Percentiles rank a stretch among this genome's conserved stretches.
phyloP scores from a whole-genome alignment of 1,140 invertebrate genomes.

The Cephus cinctus region DNA sequence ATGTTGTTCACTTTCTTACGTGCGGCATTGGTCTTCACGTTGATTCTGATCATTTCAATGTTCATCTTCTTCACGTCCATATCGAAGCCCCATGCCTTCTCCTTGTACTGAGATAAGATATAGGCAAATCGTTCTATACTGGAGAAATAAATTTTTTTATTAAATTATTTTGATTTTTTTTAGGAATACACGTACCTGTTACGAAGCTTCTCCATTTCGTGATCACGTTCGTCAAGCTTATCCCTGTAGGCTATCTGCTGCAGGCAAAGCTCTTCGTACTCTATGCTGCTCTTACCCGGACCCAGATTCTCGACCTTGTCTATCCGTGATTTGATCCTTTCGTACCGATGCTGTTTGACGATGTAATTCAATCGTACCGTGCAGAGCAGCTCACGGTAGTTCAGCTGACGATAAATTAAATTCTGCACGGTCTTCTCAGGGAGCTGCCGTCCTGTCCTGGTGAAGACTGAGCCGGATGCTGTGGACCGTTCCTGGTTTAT shows the following conservation, averaged over 20 bases:
- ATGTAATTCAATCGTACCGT: conserved; percentile 13
- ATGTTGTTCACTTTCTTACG: conserved; percentile 18
- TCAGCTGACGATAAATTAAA: conserved; percentile 26
- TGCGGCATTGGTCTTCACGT: too few species aligned
- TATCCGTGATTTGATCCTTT: conserved; percentile 15
- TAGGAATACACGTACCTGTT: conserved; percentile 18
- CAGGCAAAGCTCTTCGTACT: conserved; percentile 24
- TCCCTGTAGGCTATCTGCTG: conserved; percentile 19
- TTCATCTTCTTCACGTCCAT: conserved; percentile 11
- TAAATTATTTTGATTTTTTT: not conserved
- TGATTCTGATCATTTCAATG: too few species aligned
- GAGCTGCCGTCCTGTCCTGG: conserved; percentile 22
- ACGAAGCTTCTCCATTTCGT: conserved; percentile 29
- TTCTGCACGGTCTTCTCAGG: conserved; percentile 23
- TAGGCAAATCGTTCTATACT: conserved; percentile 25
- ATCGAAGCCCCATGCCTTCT: conserved; percentile 22
- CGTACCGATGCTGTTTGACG: conserved; percentile 14
- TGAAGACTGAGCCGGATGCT: conserved; percentile 22
- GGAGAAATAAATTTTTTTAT: not conserved
- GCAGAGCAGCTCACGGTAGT: not conserved
- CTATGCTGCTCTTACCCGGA: conserved; percentile 27
- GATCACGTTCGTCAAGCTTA: conserved; percentile 28
- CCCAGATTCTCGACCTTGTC: conserved; percentile 25
- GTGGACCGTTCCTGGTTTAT: conserved; percentile 19
- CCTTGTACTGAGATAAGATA: conserved; percentile 23